Evolutionary conservation across 2,797 vertebrate genomes (phyloP), one percentile per base, ranked within the genome.

Genomic region (Lycodopsis pacificus): DNA sequence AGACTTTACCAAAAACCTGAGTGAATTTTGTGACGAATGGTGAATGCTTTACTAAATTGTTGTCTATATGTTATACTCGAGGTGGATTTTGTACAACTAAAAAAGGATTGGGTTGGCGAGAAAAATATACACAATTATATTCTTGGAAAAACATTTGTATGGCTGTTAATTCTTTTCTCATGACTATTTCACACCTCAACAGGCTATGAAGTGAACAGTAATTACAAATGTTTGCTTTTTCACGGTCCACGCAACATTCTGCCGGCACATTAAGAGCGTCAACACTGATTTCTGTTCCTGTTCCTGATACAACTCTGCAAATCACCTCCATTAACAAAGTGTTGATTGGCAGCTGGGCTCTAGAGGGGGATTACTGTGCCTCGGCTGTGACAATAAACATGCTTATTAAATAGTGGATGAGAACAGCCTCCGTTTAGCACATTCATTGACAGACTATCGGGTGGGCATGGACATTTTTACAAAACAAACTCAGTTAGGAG

Each of bases 291-390:
- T 88, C 77, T 46, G 65, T 82, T 74, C 27, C 27, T 76, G 70
- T 82, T 85, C 68, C 38, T 68, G 82, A 83, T 76, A 49, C 62
- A 77, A 68, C 59, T 61, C 68, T 70, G 62, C 65, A 80, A 80
- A 83, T 85, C 71, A 42, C 64, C 73, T 82, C 72, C 68, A 73
- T 79, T 84, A 77, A 48, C 54, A 71, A 83, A 72, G 70, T 56
- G 61, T 42, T 85, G 82, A 88, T 44, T 88, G 88, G 64, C 84
- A 79, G 81, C 76, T 65, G 51, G 32, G 44, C 57, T 65, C 76
- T 77, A 25, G 51, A 71, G 56, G 12, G 76, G 44, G 42, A 83
- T 77, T 80, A 73, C 32, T 70, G 61, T 62, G 51, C 78, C 65
- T 61, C 10, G 2, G 25, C 54, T 71, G 15, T 71, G 77, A 82